phyloP scores from a whole-genome alignment of 2,888 invertebrate genomes.

The Lycia hirtaria region DNA sequence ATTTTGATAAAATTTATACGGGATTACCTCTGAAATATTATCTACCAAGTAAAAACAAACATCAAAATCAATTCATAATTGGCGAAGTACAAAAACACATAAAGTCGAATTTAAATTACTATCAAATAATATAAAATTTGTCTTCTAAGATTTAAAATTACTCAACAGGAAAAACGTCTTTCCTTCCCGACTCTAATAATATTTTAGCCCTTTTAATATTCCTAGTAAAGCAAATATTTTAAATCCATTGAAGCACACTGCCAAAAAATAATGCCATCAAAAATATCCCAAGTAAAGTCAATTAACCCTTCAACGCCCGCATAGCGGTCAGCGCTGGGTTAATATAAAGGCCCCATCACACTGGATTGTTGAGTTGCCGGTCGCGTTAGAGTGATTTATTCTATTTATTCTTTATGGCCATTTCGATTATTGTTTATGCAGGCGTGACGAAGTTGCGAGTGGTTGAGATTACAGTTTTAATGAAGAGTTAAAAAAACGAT shows the following conservation, averaged over 20 bases:
- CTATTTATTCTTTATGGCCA: constrained; percentile 58
- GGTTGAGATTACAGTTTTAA: constrained; percentile 24
- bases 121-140: too few species aligned
- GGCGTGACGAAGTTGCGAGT: constrained; percentile 64
- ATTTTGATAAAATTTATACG: too few species aligned
- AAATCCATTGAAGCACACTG: background rate
- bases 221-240: too few species aligned
- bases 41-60: too few species aligned
- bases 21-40: too few species aligned
- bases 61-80: too few species aligned
- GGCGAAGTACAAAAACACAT: too few species aligned
- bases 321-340: constrained; percentile 51
- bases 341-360: constrained; percentile 51
- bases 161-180: too few species aligned
- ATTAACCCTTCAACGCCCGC: constrained; percentile 53
- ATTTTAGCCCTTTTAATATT: too few species aligned
- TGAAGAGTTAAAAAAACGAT: constrained; percentile 4
- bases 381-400: constrained; percentile 69
- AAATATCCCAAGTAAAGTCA: constrained; percentile 16
- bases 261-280: constrained; percentile 13
- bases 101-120: too few species aligned
- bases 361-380: constrained; percentile 62
- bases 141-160: too few species aligned
- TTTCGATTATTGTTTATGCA: constrained; percentile 65
- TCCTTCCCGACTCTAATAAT: too few species aligned